These are phyloP conservation scores for Brachyhypopomus occidentalis DNA, from an alignment of 2,113 vertebrate genomes.

Conservation along the genomic window DNA sequence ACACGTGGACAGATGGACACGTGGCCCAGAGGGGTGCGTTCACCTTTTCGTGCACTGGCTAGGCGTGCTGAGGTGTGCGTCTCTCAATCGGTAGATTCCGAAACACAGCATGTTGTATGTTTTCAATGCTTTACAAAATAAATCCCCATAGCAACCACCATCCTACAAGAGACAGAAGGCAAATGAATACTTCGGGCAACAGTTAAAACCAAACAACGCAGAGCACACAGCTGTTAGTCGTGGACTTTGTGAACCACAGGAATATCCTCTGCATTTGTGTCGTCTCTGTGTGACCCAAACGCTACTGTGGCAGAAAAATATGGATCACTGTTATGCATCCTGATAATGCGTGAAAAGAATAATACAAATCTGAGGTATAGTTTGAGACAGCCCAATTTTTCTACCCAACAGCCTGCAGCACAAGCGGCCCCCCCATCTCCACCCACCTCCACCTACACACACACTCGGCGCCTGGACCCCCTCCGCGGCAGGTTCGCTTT, in stretches of 20 bases:
- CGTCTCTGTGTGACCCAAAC: background rate
- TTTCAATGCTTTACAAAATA: constrained; percentile 99
- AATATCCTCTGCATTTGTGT: constrained; percentile 2
- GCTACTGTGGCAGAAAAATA: constrained; percentile 14
- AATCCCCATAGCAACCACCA: constrained; percentile 97
- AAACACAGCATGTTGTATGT: constrained; percentile 99
- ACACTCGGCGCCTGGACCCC: constrained; percentile 45
- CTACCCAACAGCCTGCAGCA: background rate
- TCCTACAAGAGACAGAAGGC: constrained; percentile 77
- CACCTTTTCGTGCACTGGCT: constrained; percentile 97
- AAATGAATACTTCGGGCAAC: background rate
- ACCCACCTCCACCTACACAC: background rate
- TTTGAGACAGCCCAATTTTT: constrained; percentile 26
- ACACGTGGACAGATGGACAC: too few relatives aligned
- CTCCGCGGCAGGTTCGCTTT: constrained; percentile 63
- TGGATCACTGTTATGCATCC: background rate
- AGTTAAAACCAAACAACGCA: too few relatives aligned
- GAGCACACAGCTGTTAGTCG: too few relatives aligned
- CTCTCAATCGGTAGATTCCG: constrained; percentile 97
- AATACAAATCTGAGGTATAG: background rate
- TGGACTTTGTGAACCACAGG: background rate
- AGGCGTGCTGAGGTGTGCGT: constrained; percentile 85
- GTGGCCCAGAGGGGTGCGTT: constrained; percentile 1
- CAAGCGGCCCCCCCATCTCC: background rate
- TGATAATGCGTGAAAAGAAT: constrained; percentile 21